Conservation (phyloP, 2,888 invertebrate species). For the Trachelus troglodyta region DNA sequence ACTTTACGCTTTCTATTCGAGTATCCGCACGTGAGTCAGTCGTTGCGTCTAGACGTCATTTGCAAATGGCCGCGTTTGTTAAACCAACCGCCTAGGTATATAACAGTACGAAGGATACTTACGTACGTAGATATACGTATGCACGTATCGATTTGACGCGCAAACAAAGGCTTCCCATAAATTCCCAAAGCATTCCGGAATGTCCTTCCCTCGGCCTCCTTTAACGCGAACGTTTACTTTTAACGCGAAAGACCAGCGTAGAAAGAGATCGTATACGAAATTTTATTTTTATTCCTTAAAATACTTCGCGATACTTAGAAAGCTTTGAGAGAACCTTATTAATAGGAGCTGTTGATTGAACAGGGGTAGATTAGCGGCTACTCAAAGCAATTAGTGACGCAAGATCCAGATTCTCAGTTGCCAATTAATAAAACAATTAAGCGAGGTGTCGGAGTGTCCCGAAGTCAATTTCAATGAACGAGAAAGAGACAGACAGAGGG, state of each 20-base stretch:
- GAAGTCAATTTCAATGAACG: neutral
- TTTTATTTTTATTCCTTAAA: neutral
- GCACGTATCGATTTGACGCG: slow-evolving; percentile 38
- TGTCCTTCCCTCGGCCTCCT: neutral
- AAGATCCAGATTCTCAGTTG: neutral
- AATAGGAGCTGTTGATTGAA: neutral
- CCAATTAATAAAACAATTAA: neutral
- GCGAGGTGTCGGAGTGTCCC: neutral
- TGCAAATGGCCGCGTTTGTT: slow-evolving; percentile 20
- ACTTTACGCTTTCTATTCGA: neutral
- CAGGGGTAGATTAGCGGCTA: neutral
- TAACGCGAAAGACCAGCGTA: neutral
- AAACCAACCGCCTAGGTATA: slow-evolving; percentile 13
- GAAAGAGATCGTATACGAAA: fast-evolving
- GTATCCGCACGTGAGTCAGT: neutral
- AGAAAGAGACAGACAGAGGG: neutral
- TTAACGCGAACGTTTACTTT: neutral
- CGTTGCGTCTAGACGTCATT: neutral
- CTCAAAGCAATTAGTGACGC: neutral
- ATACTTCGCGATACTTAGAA: neutral
- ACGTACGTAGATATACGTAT: slow-evolving; percentile 24
- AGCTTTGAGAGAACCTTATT: neutral
- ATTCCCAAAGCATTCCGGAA: neutral
- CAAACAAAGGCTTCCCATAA: neutral
- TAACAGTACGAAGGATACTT: slow-evolving; percentile 14